Conservation (phyloP, 2,797 vertebrate species). For the Leuciscus waleckii region DNA sequence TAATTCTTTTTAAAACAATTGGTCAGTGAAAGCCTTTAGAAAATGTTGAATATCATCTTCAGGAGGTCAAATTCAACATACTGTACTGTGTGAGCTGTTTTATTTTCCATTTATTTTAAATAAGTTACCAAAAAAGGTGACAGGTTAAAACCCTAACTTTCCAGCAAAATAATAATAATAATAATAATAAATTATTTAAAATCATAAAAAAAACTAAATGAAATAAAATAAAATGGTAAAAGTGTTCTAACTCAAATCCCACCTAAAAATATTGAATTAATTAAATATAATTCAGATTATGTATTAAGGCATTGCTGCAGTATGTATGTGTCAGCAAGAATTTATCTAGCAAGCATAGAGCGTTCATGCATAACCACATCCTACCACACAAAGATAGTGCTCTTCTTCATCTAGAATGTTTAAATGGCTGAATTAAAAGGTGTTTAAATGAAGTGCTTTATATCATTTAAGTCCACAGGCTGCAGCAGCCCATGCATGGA, state of each 20-base stretch:
- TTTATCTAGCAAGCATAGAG: background rate
- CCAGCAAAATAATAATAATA: background rate
- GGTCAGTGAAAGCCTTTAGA: background rate
- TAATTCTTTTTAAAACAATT: background rate
- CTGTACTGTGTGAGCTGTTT: background rate
- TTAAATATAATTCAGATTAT: background rate
- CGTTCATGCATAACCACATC: background rate
- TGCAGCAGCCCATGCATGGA: constrained; percentile 39
- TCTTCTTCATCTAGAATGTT: background rate
- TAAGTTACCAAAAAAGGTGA: background rate
- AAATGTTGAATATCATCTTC: background rate
- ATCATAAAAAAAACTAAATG: background rate
- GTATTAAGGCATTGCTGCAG: background rate
- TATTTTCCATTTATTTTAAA: background rate
- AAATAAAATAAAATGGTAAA: background rate
- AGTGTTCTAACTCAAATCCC: background rate
- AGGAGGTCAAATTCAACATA: background rate
- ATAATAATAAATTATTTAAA: background rate
- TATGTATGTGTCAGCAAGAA: background rate
- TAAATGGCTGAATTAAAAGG: constrained; percentile 34
- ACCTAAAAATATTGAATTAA: background rate
- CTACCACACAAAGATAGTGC: background rate
- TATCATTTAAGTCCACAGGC: constrained; percentile 40
- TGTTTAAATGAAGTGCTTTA: constrained; percentile 33
- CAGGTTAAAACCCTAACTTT: background rate